Evolutionary conservation across 2,888 invertebrate genomes (phyloP).

Genomic region (Sesia apiformis): DNA sequence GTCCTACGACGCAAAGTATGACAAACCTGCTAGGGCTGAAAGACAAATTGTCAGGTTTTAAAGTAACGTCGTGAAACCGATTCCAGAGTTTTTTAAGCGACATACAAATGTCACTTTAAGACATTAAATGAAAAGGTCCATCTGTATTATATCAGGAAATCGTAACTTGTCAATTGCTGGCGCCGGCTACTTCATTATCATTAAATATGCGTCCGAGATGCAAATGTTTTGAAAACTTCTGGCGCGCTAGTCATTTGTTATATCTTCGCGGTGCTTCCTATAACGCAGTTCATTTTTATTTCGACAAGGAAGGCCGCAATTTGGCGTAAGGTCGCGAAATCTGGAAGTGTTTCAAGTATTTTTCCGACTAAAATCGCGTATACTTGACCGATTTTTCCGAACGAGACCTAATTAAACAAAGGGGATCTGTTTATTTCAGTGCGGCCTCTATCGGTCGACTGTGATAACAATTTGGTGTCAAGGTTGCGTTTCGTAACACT

Average conservation of each 20-base stretch:
- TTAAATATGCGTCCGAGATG: conserved; percentile 24
- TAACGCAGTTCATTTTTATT: conserved; percentile 21
- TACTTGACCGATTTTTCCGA: conserved; percentile 66
- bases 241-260: conserved; percentile 30
- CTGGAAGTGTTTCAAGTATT: conserved; percentile 43
- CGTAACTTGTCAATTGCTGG: no score
- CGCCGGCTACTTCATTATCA: background rate
- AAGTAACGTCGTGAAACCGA: no score
- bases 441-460: conserved; percentile 57
- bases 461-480: conserved; percentile 69
- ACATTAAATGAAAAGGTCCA: no score
- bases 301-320: conserved; percentile 11
- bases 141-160: no score
- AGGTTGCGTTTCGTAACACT: conserved; percentile 58
- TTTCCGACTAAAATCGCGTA: conserved; percentile 28
- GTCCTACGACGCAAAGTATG: no score
- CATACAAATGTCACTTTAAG: no score
- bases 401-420: conserved; percentile 51
- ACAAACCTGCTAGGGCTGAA: no score
- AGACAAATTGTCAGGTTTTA: no score
- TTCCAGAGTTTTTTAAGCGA: no score
- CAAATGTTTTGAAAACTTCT: conserved; percentile 49
- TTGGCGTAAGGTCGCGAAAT: conserved; percentile 29
- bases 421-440: conserved; percentile 52
- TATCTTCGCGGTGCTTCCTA: conserved; percentile 23